phyloP scores from a whole-genome alignment of 1,140 invertebrate genomes.

The Drosophila oshimai region DNA sequence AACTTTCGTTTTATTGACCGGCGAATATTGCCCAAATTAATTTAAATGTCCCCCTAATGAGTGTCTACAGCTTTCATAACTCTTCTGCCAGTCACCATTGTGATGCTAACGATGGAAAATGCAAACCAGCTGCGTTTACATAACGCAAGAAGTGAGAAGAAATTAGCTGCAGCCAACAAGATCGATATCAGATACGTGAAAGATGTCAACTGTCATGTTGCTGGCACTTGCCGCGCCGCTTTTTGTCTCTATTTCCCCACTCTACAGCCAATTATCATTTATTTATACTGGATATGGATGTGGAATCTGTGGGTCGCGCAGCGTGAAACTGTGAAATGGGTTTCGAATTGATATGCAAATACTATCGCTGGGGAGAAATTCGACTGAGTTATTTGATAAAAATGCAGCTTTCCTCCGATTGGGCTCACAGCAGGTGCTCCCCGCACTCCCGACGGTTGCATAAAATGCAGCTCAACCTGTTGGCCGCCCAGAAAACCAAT shows the following conservation, averaged over 20 bases:
- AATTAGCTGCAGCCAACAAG: constrained; percentile 32
- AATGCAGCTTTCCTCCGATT: constrained; percentile 20
- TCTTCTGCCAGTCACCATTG: constrained; percentile 19
- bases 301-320: constrained; percentile 24
- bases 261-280: constrained; percentile 31
- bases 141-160: constrained; percentile 38
- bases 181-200: constrained; percentile 15
- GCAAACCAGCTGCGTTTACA: constrained; percentile 18
- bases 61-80: constrained; percentile 55
- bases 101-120: constrained; percentile 46
- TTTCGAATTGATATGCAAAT: constrained; percentile 44
- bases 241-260: neutral
- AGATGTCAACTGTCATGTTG: constrained; percentile 41
- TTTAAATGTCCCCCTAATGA: constrained; percentile 76
- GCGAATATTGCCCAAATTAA: constrained; percentile 48
- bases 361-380: constrained; percentile 23
- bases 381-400: constrained; percentile 31
- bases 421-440: constrained; percentile 23
- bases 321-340: constrained; percentile 42
- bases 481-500: constrained; percentile 40
- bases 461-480: constrained; percentile 7
- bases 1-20: constrained; percentile 10
- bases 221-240: constrained; percentile 19
- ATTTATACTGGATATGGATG: constrained; percentile 39
- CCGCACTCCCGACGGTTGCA: neutral